Evolutionary conservation across 2,888 invertebrate genomes (phyloP).

Genomic region (Aspidapion aeneum): DNA sequence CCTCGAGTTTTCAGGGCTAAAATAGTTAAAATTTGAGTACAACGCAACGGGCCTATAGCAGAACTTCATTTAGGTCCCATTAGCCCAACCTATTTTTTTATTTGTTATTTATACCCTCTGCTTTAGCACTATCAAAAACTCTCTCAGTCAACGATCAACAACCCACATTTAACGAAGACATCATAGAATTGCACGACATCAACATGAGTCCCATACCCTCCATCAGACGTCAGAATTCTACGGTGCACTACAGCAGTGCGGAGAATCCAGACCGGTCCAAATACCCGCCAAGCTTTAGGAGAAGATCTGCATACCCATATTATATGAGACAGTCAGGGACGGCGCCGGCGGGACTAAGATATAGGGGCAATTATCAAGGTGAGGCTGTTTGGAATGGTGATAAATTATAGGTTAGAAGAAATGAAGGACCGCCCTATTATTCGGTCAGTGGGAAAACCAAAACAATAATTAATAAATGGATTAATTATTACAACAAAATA

Average conservation of each 20-base stretch:
- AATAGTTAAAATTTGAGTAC: too few relatives aligned
- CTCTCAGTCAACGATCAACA: conserved; percentile 20
- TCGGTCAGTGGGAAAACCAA: too few relatives aligned
- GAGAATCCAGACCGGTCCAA: conserved; percentile 55
- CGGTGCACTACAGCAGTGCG: conserved; percentile 45
- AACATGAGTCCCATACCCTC: conserved; percentile 82
- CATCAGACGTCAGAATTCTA: conserved; percentile 64
- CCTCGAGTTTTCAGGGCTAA: too few relatives aligned
- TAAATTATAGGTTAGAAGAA: too few relatives aligned
- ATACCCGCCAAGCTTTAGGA: conserved; percentile 73
- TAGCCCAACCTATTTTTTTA: too few relatives aligned
- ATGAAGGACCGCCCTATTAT: too few relatives aligned
- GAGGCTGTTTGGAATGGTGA: too few relatives aligned
- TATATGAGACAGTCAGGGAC: conserved; percentile 50
- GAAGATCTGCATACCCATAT: conserved; percentile 57
- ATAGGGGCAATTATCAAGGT: conserved; percentile 44
- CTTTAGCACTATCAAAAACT: neutral
- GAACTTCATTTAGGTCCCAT: too few relatives aligned
- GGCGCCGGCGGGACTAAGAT: conserved; percentile 58
- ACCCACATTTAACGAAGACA: conserved; percentile 58
- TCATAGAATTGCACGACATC: conserved; percentile 87
- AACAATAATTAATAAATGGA: too few relatives aligned
- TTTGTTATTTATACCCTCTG: too few relatives aligned
- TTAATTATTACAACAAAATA: too few relatives aligned
- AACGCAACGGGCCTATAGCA: too few relatives aligned